A percentile compares a stretch with the other conserved stretches of the same genome.
Evolutionary conservation across 1,140 invertebrate species (phyloP).

Genomic region (Bombyx mandarina): DNA sequence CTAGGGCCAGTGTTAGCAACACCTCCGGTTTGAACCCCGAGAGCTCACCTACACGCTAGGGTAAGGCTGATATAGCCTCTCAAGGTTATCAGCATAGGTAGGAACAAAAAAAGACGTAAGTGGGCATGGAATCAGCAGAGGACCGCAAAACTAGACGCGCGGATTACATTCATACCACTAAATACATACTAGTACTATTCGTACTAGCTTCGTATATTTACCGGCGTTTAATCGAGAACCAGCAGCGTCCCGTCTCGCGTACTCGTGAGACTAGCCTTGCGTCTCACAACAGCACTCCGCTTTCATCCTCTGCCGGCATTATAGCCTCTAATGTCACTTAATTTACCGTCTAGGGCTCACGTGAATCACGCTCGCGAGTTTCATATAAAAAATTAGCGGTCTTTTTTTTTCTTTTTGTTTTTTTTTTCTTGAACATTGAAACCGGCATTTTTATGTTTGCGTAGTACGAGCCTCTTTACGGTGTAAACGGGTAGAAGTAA

Average conservation of each 20-base stretch:
- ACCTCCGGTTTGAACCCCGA: too few relatives aligned
- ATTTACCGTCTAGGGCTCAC: constrained; percentile 66
- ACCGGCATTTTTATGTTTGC: constrained; percentile 53
- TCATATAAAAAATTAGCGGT: constrained; percentile 66
- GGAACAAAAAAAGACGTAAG: background rate
- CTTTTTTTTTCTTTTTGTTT: constrained; percentile 32
- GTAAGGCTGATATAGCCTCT: too few relatives aligned
- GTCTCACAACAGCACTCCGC: constrained; percentile 50
- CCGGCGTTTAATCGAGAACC: constrained; percentile 12
- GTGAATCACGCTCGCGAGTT: constrained; percentile 61
- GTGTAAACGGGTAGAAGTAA: constrained; percentile 66
- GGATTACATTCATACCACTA: too few relatives aligned
- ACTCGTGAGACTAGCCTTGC: constrained; percentile 37
- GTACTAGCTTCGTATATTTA: constrained; percentile 8
- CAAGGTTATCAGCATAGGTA: too few relatives aligned
- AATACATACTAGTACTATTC: too few relatives aligned
- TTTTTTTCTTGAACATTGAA: constrained; percentile 31
- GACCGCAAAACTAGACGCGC: background rate
- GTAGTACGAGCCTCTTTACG: constrained; percentile 54
- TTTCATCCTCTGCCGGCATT: constrained; percentile 60
- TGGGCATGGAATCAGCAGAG: background rate
- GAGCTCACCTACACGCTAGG: too few relatives aligned
- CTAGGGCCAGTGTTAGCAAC: too few relatives aligned
- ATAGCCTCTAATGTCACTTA: constrained; percentile 68
- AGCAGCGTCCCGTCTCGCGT: constrained; percentile 14